A percentile compares a stretch with the other conserved stretches of the same genome.
Conservation (phyloP, 2,888 invertebrate genomes). For the Ptychoptera albimana region DNA sequence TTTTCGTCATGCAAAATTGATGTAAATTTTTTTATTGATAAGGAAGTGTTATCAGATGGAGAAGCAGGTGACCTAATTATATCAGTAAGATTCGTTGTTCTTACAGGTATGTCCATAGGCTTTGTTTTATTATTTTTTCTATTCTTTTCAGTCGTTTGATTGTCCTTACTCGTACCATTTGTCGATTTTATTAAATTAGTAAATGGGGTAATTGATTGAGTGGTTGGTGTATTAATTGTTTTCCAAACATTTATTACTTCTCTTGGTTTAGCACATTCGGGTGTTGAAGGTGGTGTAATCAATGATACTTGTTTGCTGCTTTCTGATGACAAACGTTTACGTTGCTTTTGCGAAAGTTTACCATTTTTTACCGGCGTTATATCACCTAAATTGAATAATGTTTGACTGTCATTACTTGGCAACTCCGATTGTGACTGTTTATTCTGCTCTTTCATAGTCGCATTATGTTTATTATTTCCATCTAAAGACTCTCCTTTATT, state of each 20-base stretch:
- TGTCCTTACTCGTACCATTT: too few relatives aligned
- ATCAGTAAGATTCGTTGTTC: too few relatives aligned
- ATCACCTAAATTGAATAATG: slow-evolving; percentile 21
- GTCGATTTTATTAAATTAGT: too few relatives aligned
- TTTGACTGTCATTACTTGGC: slow-evolving; percentile 7
- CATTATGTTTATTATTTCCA: too few relatives aligned
- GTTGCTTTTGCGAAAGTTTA: slow-evolving; percentile 40
- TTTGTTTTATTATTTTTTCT: too few relatives aligned
- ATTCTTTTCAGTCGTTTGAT: too few relatives aligned
- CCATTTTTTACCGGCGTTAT: slow-evolving; percentile 18
- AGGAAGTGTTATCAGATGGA: slow-evolving; percentile 7
- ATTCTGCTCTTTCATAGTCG: slow-evolving; percentile 11
- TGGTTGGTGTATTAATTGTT: not conserved
- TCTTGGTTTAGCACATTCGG: not conserved
- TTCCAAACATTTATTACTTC: not conserved
- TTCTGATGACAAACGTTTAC: slow-evolving; percentile 35
- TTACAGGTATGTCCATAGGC: too few relatives aligned
- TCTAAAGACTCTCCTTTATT: not conserved
- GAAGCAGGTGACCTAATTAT: slow-evolving; percentile 27
- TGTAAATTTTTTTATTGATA: slow-evolving; percentile 28
- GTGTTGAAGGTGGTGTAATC: slow-evolving; percentile 12
- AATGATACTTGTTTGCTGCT: slow-evolving; percentile 10
- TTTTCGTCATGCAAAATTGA: slow-evolving; percentile 58
- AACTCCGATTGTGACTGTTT: slow-evolving; percentile 9
- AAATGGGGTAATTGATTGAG: not conserved